phyloP scores from a whole-genome alignment of 2,113 vertebrate species.

The Suricata suricatta region DNA sequence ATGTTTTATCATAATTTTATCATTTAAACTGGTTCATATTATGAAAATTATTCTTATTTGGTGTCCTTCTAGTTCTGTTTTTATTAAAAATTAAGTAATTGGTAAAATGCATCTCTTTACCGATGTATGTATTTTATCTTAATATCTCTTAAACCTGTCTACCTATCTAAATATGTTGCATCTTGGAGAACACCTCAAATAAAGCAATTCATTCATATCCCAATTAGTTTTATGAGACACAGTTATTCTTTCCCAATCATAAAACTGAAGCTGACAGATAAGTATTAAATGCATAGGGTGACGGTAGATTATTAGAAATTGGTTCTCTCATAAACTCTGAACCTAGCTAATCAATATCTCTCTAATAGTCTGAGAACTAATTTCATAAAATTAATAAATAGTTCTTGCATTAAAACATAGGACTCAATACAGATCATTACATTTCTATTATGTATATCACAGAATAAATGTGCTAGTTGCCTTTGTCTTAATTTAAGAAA shows the following conservation, averaged over 20 bases:
- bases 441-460: not conserved
- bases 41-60: not conserved
- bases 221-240: not conserved
- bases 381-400: constrained; percentile 12
- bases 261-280: not conserved
- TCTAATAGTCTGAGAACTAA: not conserved
- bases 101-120: not conserved
- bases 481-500: not conserved
- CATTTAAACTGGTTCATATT: not conserved
- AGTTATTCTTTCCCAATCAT: not conserved
- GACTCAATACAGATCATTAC: not conserved
- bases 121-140: not conserved
- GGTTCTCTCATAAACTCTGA: not conserved
- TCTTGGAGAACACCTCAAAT: not conserved
- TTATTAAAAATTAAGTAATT: not conserved
- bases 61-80: not conserved
- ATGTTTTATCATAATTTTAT: not conserved
- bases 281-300: not conserved
- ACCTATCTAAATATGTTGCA: not conserved
- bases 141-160: not conserved
- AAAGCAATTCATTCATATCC: not conserved
- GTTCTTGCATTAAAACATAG: not conserved
- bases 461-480: not conserved
- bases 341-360: not conserved
- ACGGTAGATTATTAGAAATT: not conserved